These are phyloP conservation scores for Varanus komodoensis DNA, from an alignment of 2,113 vertebrate species.

Conservation along the genomic window DNA sequence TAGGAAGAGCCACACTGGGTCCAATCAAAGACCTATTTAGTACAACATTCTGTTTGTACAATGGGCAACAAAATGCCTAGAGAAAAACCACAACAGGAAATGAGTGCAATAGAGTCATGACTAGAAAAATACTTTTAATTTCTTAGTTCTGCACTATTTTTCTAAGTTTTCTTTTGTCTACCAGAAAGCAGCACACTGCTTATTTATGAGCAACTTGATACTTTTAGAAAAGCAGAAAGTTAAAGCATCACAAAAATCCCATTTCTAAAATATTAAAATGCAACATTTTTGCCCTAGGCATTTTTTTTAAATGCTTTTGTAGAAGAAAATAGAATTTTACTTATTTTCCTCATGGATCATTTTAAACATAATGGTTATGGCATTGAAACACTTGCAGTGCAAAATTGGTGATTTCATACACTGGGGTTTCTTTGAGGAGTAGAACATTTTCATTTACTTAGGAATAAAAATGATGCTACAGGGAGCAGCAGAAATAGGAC, in stretches of 20 bases:
- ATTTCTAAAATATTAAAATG: constrained; percentile 16
- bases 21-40: no score
- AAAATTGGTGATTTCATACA: constrained; percentile 14
- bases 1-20: neutral
- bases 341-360: constrained; percentile 25
- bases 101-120: neutral
- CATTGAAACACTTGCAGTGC: constrained; percentile 24
- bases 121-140: neutral
- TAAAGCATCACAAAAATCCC: neutral
- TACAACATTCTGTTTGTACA: no score
- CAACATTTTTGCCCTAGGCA: constrained; percentile 12
- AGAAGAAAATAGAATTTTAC: constrained; percentile 22
- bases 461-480: constrained; percentile 30
- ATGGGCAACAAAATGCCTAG: no score
- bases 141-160: neutral
- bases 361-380: constrained; percentile 39
- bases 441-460: constrained; percentile 29
- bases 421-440: neutral
- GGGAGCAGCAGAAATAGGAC: constrained; percentile 38
- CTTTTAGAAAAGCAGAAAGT: neutral
- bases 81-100: no score
- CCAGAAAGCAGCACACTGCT: neutral
- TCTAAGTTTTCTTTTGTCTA: neutral
- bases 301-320: neutral
- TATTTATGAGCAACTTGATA: neutral